These are phyloP conservation scores for Lophura nycthemera DNA, from an alignment of 2,113 vertebrate species.

Conservation along the genomic window DNA sequence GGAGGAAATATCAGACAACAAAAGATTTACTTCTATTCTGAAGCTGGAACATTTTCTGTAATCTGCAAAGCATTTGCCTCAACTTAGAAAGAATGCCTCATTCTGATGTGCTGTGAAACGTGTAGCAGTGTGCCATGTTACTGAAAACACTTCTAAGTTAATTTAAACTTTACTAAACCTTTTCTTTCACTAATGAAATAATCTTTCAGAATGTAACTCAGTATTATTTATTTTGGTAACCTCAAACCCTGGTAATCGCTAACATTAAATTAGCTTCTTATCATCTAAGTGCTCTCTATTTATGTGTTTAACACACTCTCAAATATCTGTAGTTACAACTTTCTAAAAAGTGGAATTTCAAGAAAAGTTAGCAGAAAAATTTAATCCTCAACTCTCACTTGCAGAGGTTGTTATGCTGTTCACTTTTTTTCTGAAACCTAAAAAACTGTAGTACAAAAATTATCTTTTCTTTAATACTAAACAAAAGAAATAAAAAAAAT, in stretches of 20 bases:
- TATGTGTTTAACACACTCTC: neutral
- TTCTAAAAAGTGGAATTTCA: neutral
- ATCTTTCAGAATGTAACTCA: neutral
- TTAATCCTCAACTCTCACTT: neutral
- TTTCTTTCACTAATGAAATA: neutral
- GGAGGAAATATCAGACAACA: neutral
- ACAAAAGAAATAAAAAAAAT: neutral
- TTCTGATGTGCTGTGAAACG: neutral
- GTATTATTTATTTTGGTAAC: neutral
- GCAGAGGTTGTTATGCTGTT: neutral
- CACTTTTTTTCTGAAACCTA: neutral
- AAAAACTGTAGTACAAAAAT: neutral
- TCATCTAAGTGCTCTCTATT: neutral
- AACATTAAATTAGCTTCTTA: neutral
- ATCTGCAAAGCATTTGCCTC: neutral
- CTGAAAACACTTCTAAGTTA: neutral
- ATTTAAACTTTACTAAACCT: neutral
- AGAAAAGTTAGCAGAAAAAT: neutral
- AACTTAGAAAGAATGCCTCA: neutral
- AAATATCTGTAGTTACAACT: neutral
- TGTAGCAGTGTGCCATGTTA: neutral
- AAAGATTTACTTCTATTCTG: neutral
- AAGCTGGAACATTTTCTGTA: neutral
- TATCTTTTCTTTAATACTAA: neutral
- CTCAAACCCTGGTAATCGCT: neutral